A percentile compares a stretch with the other conserved stretches of the same genome.
These are phyloP conservation scores for Gortyna flavago DNA, from an alignment of 2,888 invertebrate species.

Conservation along the genomic window DNA sequence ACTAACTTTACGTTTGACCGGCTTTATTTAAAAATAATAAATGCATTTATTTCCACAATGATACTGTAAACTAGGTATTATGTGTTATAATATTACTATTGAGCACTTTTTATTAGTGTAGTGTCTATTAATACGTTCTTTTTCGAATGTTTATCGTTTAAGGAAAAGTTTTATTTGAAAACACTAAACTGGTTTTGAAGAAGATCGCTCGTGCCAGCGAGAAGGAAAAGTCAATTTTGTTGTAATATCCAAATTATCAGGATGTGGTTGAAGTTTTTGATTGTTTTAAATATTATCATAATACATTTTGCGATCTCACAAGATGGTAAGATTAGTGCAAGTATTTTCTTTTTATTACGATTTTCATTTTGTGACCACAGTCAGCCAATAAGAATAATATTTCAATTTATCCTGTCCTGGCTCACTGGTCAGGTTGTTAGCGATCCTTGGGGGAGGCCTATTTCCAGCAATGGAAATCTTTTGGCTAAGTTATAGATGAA, in stretches of 20 bases:
- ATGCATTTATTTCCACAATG: not conserved
- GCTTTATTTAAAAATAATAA: conserved; percentile 42
- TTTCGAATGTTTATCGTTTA: conserved; percentile 13
- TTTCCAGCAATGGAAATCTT: not conserved
- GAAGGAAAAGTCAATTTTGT: conserved; percentile 27
- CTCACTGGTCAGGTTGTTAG: not conserved
- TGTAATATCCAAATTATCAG: conserved; percentile 21
- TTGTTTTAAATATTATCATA: conserved; percentile 53
- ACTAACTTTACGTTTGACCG: conserved; percentile 29
- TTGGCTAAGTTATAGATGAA: not conserved
- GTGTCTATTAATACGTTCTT: not conserved
- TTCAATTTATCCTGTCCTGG: not conserved
- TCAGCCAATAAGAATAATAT: not conserved
- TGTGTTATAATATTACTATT: conserved; percentile 1
- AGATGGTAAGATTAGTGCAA: conserved; percentile 59
- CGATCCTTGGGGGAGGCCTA: not conserved
- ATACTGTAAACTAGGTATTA: not conserved
- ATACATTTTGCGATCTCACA: conserved; percentile 50
- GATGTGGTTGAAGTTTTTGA: conserved; percentile 53
- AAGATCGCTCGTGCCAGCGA: conserved; percentile 37
- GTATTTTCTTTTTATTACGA: not conserved
- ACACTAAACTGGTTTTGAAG: conserved; percentile 60
- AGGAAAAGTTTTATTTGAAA: conserved; percentile 52
- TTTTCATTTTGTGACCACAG: not conserved
- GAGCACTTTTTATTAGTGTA: not conserved